Percentiles rank a stretch among this genome's conserved stretches.
Conservation (phyloP, 2,888 invertebrate species). For the Apantesis nais region DNA sequence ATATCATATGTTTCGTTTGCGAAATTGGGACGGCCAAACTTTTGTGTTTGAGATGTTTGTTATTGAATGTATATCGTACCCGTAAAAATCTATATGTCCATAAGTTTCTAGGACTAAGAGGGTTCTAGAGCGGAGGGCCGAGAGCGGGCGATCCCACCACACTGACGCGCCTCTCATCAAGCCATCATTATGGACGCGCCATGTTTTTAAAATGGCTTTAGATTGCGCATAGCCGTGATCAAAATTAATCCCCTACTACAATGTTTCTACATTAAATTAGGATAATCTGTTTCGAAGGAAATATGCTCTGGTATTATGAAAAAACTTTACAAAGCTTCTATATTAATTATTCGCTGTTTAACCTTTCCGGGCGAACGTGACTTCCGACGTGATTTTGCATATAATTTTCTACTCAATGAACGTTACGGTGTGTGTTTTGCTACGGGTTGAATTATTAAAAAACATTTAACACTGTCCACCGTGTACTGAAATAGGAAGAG, state of each 20-base stretch:
- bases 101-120: conserved; percentile 29
- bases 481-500: not conserved
- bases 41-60: conserved; percentile 30
- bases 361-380: conserved; percentile 66
- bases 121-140: conserved; percentile 33
- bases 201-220: conserved; percentile 82
- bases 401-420: conserved; percentile 81
- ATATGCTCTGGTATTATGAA: conserved; percentile 61
- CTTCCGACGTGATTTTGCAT: conserved; percentile 81
- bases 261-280: conserved; percentile 70
- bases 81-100: conserved; percentile 45
- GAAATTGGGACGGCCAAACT: not conserved
- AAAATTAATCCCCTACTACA: conserved; percentile 79
- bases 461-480: conserved; percentile 18
- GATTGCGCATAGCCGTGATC: conserved; percentile 72
- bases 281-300: conserved; percentile 65
- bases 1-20: not conserved
- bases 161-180: conserved; percentile 76
- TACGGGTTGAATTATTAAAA: conserved; percentile 34
- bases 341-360: conserved; percentile 73
- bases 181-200: conserved; percentile 82
- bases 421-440: conserved; percentile 54
- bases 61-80: conserved; percentile 47
- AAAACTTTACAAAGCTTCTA: conserved; percentile 64
- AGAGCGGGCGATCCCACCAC: conserved; percentile 54